Evolutionary conservation across 2,888 invertebrate species (phyloP), one percentile per base, ranked within the genome.

Genomic region (Lasioglossum morio): DNA sequence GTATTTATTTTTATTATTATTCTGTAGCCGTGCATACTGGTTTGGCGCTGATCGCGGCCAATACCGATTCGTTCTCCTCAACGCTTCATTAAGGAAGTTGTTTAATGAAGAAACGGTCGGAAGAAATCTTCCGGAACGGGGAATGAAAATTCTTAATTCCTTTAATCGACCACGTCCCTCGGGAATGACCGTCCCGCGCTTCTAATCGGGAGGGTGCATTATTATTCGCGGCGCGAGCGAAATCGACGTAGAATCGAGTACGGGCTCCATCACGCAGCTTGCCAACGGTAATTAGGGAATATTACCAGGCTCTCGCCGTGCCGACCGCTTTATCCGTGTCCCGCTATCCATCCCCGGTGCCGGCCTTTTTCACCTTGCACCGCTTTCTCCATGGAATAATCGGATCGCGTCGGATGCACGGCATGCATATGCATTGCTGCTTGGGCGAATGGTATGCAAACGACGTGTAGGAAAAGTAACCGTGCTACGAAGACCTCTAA

Each of bases 341-440:
- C 23, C 34, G 23, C 48, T 77, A 63, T 81, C 86, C 46, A 69
- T 81, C 87, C 75, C 46, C 73, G 40, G 40, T 0, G 1, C 72
- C 70, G 30, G 60, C 72, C 37, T 75, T 53, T 60, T 57, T 78
- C 72, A 19, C 43, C 77, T 34, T 30, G 40, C 37, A 30, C 74
- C 78, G 81, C 82, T 84, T 85, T 88, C 79, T 66, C 80, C 83
- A 19, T 69, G 77, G 88, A 87, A 79, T 87, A 89, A 88, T 77
- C 86, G 84, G 84, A 83, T 86, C 82, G 83, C 76, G 79, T 74
- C 81, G 82, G 82, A 92, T 83, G 84, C 82, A 27, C 77, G 43
- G 80, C 90, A 92, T 92, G 90, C 91, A 93, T 93, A 92, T 93
- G 93, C 93, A 92, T 91, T 81, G 83, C 87, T 82, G 81, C 84